Conservation (phyloP, 2,888 invertebrate species). For the Meiosimyza platycephala region DNA sequence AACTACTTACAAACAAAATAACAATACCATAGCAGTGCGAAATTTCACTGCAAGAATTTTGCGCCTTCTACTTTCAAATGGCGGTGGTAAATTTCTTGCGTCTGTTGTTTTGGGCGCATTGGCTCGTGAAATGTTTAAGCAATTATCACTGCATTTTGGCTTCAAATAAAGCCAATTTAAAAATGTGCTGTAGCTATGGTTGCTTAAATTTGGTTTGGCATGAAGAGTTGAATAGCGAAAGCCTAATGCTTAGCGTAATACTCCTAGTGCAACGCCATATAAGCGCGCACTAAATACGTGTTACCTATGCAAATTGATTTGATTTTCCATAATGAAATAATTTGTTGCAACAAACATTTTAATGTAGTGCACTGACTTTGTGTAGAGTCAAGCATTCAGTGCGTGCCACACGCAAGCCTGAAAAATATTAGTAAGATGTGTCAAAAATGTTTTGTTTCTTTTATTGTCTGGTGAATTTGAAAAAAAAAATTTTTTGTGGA, state of each 20-base stretch:
- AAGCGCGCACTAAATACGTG: background rate
- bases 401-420: no score
- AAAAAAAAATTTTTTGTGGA: no score
- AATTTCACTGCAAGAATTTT: conserved; percentile 31
- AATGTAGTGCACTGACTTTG: no score
- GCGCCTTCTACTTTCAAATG: background rate
- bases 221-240: background rate
- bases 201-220: background rate
- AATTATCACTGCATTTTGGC: conserved; percentile 5
- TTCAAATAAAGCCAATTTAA: background rate
- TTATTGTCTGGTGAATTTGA: no score
- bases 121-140: conserved; percentile 17
- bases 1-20: conserved; percentile 30
- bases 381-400: no score
- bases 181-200: background rate
- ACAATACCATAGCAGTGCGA: conserved; percentile 24
- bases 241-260: background rate
- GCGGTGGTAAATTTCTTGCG: background rate
- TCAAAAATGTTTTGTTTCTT: no score
- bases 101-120: conserved; percentile 3
- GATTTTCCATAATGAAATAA: no score
- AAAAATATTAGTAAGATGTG: no score
- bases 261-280: background rate
- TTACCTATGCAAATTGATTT: conserved; percentile 6
- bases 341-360: no score